phyloP scores from a whole-genome alignment of 2,797 vertebrate genomes.

The Chelidonichthys spinosus region DNA sequence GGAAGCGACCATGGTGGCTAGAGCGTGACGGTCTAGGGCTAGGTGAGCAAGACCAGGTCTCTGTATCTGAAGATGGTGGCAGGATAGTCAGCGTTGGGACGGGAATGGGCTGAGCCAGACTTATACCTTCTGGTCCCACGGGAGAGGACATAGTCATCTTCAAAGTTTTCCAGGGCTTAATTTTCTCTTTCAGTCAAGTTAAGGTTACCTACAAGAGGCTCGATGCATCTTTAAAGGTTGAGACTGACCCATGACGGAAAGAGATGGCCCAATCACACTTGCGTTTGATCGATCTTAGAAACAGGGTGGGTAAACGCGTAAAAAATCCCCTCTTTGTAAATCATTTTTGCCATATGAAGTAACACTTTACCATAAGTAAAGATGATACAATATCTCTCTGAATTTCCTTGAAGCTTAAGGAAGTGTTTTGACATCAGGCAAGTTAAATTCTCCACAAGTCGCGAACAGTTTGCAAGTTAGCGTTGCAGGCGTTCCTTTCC shows the following conservation, averaged over 20 bases:
- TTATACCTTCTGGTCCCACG: slow-evolving; percentile 44
- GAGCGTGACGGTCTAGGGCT: slow-evolving; percentile 73
- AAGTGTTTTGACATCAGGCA: background rate
- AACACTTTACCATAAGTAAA: background rate
- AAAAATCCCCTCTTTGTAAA: background rate
- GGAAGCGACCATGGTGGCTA: slow-evolving; percentile 50
- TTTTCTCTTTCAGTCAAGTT: slow-evolving; percentile 4
- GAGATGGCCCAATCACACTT: slow-evolving; percentile 8
- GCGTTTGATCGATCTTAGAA: slow-evolving; percentile 4
- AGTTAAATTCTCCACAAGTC: background rate
- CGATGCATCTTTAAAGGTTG: slow-evolving; percentile 17
- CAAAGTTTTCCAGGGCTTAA: background rate
- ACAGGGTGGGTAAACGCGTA: slow-evolving; percentile 4
- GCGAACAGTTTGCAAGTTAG: slow-evolving; percentile 1
- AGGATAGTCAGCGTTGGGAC: slow-evolving; percentile 80
- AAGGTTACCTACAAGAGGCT: background rate
- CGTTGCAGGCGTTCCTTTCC: background rate
- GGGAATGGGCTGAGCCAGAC: slow-evolving; percentile 66
- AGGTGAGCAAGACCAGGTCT: slow-evolving; percentile 84
- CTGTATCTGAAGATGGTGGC: slow-evolving; percentile 83
- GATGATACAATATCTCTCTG: background rate
- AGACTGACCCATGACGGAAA: slow-evolving; percentile 1
- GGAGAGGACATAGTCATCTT: slow-evolving; percentile 73
- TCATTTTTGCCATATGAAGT: background rate
- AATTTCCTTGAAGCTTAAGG: background rate